Evolutionary conservation across 2,888 invertebrate genomes (phyloP), one percentile per base, ranked within the genome.

Genomic region (Eilema griseolum): DNA sequence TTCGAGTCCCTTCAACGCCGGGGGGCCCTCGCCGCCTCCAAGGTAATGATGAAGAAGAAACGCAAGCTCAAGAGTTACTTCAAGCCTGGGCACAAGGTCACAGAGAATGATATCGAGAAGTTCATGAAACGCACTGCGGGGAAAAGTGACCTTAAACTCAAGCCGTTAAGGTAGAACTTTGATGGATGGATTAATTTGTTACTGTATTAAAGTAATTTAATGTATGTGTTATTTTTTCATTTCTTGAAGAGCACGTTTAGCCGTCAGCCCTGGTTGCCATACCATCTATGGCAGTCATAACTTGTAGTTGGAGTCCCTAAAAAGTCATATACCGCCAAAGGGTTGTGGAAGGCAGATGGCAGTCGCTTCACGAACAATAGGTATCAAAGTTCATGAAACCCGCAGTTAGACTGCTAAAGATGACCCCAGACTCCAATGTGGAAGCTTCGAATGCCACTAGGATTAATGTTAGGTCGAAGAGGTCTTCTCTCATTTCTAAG

Each of bases 1-100:
- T 99, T 97, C 88, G 97, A 97, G 85, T 98, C 98, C 72, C 93
- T 99, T 76, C 99, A 99, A 89, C 97, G 97, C 70, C 97, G 99
- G 79, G 99, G 98, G 82, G 97, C 99, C n/a, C 94, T 99, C 62
- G 98, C 98, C 75, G 97, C 98, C 16, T 94, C 96, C 71, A 95
- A 96, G 83, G 95, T 93, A 73, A 97, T 97, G 89, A 96, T 96
- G 90, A 96, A 95, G 85, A 97, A 96, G 89, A 97, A 96, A 85
- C 95, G 96, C 64, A 97, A 97, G 87, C 95, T 97, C 70, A 98
- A 98, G 94, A 96, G 96, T 72, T 98, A 97, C 88, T 96, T 92
- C 94, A 97, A 96, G 92, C 95, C 93, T 0, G 95, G 95, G 0
- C 95, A 95, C 77, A 95, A 95, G 81, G 95, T 95, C 84, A 96